Conservation (phyloP, 1,140 invertebrate genomes). For the Pissodes strobi region DNA sequence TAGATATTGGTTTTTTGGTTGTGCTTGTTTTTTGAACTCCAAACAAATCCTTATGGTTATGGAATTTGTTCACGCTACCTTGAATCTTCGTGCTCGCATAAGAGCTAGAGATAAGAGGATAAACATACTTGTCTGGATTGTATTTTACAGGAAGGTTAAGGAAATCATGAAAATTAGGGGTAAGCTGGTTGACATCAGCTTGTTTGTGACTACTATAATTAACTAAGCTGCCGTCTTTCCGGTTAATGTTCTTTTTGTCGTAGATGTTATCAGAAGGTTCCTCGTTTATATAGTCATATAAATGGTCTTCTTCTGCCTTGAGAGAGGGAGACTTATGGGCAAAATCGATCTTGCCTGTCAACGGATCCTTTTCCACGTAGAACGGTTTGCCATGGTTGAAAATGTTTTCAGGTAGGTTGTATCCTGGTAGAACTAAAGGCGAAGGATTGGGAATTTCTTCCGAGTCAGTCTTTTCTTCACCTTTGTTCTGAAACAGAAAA, state of each 20-base stretch:
- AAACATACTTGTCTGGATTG: slow-evolving; percentile 67
- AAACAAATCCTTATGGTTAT: slow-evolving; percentile 63
- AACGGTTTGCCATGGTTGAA: slow-evolving; percentile 74
- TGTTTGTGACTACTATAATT: slow-evolving; percentile 47
- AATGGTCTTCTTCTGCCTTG: slow-evolving; percentile 47
- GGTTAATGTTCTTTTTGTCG: slow-evolving; percentile 55
- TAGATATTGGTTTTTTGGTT: slow-evolving; percentile 53
- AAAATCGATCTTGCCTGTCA: slow-evolving; percentile 69
- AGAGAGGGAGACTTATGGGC: slow-evolving; percentile 60
- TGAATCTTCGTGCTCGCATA: slow-evolving; percentile 75
- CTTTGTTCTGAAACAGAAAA: background rate
- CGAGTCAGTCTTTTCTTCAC: slow-evolving; percentile 14
- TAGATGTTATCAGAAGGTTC: slow-evolving; percentile 46
- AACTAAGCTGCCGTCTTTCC: slow-evolving; percentile 56
- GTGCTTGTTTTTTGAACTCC: slow-evolving; percentile 55
- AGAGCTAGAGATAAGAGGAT: slow-evolving; percentile 71
- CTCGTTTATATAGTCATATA: slow-evolving; percentile 48
- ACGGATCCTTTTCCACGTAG: slow-evolving; percentile 69
- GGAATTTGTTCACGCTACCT: slow-evolving; percentile 66
- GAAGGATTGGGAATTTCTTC: slow-evolving; percentile 54
- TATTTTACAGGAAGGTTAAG: slow-evolving; percentile 72
- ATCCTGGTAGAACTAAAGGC: slow-evolving; percentile 50
- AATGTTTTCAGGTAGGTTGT: slow-evolving; percentile 54
- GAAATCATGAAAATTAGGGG: slow-evolving; percentile 70
- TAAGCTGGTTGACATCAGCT: slow-evolving; percentile 62